Evolutionary conservation across 2,797 vertebrate species (phyloP).

Genomic region (Myoxocephalus aenaeus): DNA sequence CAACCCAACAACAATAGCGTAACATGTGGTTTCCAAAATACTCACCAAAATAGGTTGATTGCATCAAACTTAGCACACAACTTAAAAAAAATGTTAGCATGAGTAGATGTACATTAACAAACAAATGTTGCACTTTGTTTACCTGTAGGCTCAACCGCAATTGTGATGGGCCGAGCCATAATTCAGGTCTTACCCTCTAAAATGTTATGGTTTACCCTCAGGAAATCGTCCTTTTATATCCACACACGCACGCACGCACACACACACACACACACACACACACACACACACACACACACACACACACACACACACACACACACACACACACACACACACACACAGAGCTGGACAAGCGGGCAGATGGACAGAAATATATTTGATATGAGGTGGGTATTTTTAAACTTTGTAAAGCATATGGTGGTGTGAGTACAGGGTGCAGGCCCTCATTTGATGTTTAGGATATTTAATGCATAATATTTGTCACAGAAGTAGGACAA

Average conservation of each 20-base stretch:
- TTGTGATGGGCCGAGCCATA: neutral
- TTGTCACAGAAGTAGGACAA: neutral
- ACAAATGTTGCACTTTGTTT: neutral
- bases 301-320: neutral
- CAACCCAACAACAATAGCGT: too few species aligned
- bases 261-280: neutral
- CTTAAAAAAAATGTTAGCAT: neutral
- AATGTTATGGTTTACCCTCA: neutral
- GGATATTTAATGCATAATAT: constrained; percentile 8
- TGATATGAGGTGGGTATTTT: constrained; percentile 46
- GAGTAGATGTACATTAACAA: neutral
- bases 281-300: constrained; percentile 2
- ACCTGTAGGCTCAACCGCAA: neutral
- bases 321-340: constrained; percentile 6
- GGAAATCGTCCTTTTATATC: neutral
- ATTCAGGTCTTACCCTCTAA: neutral
- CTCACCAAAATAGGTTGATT: neutral
- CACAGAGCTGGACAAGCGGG: constrained; percentile 62
- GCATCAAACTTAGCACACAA: neutral
- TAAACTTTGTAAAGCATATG: constrained; percentile 48
- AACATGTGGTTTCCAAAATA: neutral
- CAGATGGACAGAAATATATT: constrained; percentile 58
- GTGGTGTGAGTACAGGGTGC: constrained; percentile 23
- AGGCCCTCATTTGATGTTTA: constrained; percentile 5
- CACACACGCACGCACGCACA: neutral